Evolutionary conservation across 53 echinoderm and acorn worm species (phyloP).

Genomic region (Holothuria scabra): DNA sequence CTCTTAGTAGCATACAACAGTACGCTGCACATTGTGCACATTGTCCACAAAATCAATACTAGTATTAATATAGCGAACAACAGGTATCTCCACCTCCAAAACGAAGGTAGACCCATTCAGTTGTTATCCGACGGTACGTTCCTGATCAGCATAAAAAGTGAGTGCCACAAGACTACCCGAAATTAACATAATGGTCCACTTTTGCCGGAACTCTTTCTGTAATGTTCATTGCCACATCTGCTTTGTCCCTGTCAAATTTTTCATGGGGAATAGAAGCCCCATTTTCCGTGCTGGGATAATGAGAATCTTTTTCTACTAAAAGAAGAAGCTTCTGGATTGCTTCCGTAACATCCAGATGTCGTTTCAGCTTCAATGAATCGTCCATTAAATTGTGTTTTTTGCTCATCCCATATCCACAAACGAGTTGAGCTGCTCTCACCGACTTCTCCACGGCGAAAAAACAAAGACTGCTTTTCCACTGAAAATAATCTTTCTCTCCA

Average conservation of each 20-base stretch:
- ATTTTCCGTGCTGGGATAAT: neutral
- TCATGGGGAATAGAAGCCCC: neutral
- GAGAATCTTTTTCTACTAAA: slow-evolving; percentile 4
- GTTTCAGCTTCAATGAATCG: neutral
- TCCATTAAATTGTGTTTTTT: slow-evolving; percentile 5
- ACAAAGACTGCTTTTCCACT: slow-evolving; percentile 54
- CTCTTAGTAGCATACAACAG: no score
- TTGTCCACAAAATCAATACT: no score
- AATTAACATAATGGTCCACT: neutral
- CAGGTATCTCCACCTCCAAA: no score
- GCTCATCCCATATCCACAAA: slow-evolving; percentile 10
- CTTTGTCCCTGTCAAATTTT: neutral
- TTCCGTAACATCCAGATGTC: neutral
- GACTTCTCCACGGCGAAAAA: slow-evolving; percentile 52
- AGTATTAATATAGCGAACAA: no score
- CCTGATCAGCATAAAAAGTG: no score
- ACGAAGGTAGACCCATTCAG: no score
- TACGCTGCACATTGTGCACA: no score
- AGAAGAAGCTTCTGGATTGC: neutral
- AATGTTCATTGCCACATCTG: neutral
- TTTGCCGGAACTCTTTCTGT: neutral
- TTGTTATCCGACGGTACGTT: no score
- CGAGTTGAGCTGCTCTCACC: slow-evolving; percentile 58
- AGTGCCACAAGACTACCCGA: no score
- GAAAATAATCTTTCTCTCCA: slow-evolving; percentile 32